These are phyloP conservation scores for Lydus trimaculatus DNA, from an alignment of 2,888 invertebrate species.

Conservation along the genomic window DNA sequence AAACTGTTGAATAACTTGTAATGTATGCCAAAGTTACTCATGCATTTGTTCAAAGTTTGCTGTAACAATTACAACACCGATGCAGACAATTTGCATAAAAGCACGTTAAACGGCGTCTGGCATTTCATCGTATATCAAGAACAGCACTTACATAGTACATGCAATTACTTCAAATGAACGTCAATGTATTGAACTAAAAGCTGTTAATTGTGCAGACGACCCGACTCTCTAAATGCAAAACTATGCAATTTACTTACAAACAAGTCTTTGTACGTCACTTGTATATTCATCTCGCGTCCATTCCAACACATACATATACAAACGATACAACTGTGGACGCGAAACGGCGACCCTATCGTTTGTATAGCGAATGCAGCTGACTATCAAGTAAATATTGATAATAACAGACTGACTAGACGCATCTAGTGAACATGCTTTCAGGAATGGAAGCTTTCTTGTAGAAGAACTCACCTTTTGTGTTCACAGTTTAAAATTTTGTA, in stretches of 20 bases:
- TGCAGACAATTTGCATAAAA: slow-evolving; percentile 27
- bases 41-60: slow-evolving; percentile 6
- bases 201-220: slow-evolving; percentile 33
- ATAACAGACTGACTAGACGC: neutral
- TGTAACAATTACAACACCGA: slow-evolving; percentile 13
- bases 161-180: slow-evolving; percentile 35
- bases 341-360: slow-evolving; percentile 4
- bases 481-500: neutral
- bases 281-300: slow-evolving; percentile 31
- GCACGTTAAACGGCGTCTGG: slow-evolving; percentile 27
- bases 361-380: neutral
- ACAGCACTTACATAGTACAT: slow-evolving; percentile 31
- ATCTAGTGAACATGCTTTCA: neutral
- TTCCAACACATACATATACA: slow-evolving; percentile 4
- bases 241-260: slow-evolving; percentile 36
- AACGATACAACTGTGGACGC: neutral
- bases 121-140: slow-evolving; percentile 26
- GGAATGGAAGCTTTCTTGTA: neutral
- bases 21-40: neutral
- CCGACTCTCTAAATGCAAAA: slow-evolving; percentile 31
- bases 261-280: slow-evolving; percentile 34
- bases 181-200: slow-evolving; percentile 31
- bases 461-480: neutral
- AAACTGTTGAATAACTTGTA: neutral
- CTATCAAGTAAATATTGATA: neutral